These are phyloP conservation scores for Drosophila funebris DNA, from an alignment of 1,140 invertebrate genomes.

Conservation along the genomic window DNA sequence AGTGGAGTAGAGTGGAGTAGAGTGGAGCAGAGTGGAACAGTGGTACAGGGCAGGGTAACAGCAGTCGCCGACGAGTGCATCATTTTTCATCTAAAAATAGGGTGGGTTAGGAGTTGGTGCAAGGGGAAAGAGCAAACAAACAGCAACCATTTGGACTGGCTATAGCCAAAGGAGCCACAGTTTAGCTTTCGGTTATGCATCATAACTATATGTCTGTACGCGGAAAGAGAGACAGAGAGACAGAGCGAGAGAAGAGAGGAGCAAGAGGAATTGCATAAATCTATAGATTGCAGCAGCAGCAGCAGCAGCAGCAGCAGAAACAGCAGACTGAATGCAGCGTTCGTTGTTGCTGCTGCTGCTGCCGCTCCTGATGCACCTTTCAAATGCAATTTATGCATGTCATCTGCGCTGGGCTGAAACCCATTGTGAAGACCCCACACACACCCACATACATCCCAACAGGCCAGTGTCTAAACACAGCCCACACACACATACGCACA, in stretches of 20 bases:
- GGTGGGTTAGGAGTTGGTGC: background rate
- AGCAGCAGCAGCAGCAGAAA: constrained; percentile 10
- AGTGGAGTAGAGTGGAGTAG: background rate
- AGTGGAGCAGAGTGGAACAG: background rate
- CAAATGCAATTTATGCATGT: constrained; percentile 81
- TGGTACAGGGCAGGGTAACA: background rate
- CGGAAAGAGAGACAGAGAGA: background rate
- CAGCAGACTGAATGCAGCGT: constrained; percentile 10
- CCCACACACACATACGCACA: constrained; percentile 34
- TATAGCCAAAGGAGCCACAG: constrained; percentile 44
- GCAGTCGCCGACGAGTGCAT: constrained; percentile 63
- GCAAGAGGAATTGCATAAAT: constrained; percentile 62
- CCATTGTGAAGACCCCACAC: constrained; percentile 44
- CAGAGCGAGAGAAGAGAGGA: background rate
- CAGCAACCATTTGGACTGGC: constrained; percentile 66
- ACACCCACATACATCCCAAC: background rate
- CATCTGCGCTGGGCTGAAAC: constrained; percentile 64
- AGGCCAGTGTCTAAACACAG: constrained; percentile 52
- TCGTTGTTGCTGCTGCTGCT: constrained; percentile 13
- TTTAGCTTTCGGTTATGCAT: constrained; percentile 76
- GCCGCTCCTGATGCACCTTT: constrained; percentile 73
- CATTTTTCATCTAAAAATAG: constrained; percentile 69
- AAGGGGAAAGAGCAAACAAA: constrained; percentile 46
- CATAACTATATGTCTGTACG: constrained; percentile 63
- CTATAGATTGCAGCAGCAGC: constrained; percentile 65